Base-by-base conservation (phyloP, 2,113 vertebrate species). In the Etheostoma spectabile region DNA sequence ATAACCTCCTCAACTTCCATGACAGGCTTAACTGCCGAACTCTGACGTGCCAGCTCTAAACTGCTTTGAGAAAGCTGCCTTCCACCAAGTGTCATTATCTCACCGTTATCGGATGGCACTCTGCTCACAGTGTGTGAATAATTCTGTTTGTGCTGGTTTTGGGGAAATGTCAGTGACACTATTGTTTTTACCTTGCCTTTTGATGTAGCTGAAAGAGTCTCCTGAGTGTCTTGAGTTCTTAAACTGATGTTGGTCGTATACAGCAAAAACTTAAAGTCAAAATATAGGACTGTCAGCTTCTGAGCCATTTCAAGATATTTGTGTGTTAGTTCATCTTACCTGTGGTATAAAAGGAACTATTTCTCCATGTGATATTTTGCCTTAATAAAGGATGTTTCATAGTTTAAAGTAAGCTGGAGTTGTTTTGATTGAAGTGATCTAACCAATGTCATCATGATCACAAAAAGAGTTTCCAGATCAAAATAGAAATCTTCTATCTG, bases 131-230 rank as follows among this genome's bases (percentile, higher is more conserved):
- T 83, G 87, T 84, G 89, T 96, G 91, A 95, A 95, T 95, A 94
- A 96, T 95, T 96, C 94, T 93, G 93, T 95, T 96, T 96, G 94
- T 95, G 93, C 88, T 63, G 68, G 81, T 82, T 94, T 94, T 93
- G 87, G 90, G 88, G 85, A 90, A 79, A 91, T 91, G 92, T 92
- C 93, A 91, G 88, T 92, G 92, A 94, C 91, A 93, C 91, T 80
- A 89, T 93, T 93, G 93, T 92, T 92, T 94, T 90, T 91, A 92
- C 83, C 85, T 91, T 85, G 57, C 87, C 53, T 87, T 95, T 95
- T 95, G 95, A 95, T 95, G 94, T 94, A 81, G 85, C 89, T 78
- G 88, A 90, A 87, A 89, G 88, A 92, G 83, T 88, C 92, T 93
- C 87, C 83, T 48, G 91, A 93, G 90, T 88, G 85, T 63, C 76